Evolutionary conservation across 2,888 invertebrate genomes (phyloP), one percentile per base, ranked within the genome.

Genomic region (Caenorhabditis sinica): DNA sequence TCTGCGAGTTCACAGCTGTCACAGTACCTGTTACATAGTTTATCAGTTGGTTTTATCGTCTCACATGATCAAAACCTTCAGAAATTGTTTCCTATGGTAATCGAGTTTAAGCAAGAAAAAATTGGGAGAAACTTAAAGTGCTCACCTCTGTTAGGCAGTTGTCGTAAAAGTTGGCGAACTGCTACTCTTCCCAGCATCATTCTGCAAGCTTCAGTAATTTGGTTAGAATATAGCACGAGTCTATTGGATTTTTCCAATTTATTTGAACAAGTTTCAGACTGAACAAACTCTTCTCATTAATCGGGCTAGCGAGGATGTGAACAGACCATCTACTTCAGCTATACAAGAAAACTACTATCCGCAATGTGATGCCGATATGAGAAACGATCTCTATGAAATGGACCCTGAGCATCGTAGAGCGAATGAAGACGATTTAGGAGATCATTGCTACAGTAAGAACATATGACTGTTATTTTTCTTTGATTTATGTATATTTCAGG

Each of bases 181-280:
- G 69, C 63, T 30, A 77, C 53, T 63, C 77, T 69, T 77, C 77
- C 77, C n/a, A 77, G 53, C 77, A 77, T 77, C 40, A 6, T 53
- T 53, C 77, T 77, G 71, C 63, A 77, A 63, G 33, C 53, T 63
- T 2, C 13, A 45, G 40, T 49, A 13, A 25, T 23, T 65, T 53
- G 30, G n/a, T 40, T 17, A 53, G 23, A 17, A 53, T 11, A 40
- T 40, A 66, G 13, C 25, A 3, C 25, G 28, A 25, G 17, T 9
- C 0, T 17, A 45, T 40, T 36, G 36, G 13, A 40, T n/a, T 36
- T 36, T 45, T 15, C 15, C 17, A 45, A 45, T 17, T 45, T 5
- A n/a, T n/a, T 0, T 49, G 20, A 20, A 20, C 11, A 20, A 49
- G 5, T 49, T 49, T 49, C 49, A 49, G 49, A 11, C 20, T 49